Percentiles rank a stretch among this genome's conserved stretches.
These are phyloP conservation scores for Drosophila persimilis DNA, from an alignment of 1,140 invertebrate species.

Conservation along the genomic window DNA sequence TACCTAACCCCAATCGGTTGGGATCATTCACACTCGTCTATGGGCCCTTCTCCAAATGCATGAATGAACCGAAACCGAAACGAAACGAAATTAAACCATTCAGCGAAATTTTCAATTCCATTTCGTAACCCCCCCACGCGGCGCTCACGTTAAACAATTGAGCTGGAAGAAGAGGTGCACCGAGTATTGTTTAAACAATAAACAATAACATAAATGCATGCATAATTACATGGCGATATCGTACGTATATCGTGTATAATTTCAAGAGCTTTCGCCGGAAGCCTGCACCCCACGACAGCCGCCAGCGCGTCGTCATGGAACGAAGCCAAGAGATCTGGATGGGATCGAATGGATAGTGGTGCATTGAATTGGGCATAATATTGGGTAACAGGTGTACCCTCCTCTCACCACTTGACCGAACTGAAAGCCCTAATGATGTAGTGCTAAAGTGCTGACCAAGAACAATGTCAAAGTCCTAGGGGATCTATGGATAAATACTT, in stretches of 20 bases:
- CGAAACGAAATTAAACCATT: constrained; percentile 37
- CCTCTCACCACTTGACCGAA: constrained; percentile 33
- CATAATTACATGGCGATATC: constrained; percentile 54
- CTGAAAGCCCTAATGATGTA: constrained; percentile 40
- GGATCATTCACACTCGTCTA: constrained; percentile 39
- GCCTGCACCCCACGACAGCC: constrained; percentile 65
- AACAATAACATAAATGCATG: constrained; percentile 78
- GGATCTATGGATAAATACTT: constrained; percentile 6
- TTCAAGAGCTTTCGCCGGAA: constrained; percentile 71
- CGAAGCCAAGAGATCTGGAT: neutral
- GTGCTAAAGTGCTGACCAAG: constrained; percentile 29
- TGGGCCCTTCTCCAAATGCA: constrained; percentile 26
- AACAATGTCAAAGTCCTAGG: constrained; percentile 37
- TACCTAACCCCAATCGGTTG: constrained; percentile 9
- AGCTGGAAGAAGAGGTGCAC: constrained; percentile 20
- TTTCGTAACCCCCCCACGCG: constrained; percentile 52
- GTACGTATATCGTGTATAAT: constrained; percentile 65
- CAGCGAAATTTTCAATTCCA: constrained; percentile 46
- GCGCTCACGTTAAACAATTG: constrained; percentile 39
- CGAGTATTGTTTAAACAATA: constrained; percentile 75
- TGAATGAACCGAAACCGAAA: constrained; percentile 51
- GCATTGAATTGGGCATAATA: too few species aligned
- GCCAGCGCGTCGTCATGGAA: constrained; percentile 60
- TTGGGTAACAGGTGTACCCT: constrained; percentile 54
- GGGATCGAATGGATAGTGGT: too few species aligned